phyloP scores from a whole-genome alignment of 2,113 vertebrate species.

The Pollimyrus isidori region DNA sequence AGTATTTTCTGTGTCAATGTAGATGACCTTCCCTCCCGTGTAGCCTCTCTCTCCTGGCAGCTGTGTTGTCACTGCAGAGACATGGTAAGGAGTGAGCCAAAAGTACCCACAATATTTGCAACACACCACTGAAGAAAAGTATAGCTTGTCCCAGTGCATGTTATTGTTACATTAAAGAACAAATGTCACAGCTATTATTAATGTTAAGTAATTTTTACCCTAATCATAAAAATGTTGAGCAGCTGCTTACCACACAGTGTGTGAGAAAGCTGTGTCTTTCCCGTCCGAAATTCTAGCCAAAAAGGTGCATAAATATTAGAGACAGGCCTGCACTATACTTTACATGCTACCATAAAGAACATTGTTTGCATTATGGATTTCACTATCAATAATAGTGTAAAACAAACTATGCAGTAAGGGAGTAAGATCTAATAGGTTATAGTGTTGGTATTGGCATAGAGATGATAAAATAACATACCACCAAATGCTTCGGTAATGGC shows the following conservation, averaged over 20 bases:
- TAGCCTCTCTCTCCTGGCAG: slow-evolving; percentile 83
- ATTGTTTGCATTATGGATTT: neutral
- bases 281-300: slow-evolving; percentile 88
- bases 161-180: neutral
- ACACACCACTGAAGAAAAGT: neutral
- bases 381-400: neutral
- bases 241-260: slow-evolving; percentile 85
- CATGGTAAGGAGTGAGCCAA: neutral
- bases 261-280: slow-evolving; percentile 95
- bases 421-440: neutral
- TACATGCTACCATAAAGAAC: neutral
- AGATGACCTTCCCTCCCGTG: slow-evolving; percentile 90
- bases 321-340: neutral
- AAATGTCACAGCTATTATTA: neutral
- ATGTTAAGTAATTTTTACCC: neutral
- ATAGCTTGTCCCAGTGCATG: neutral
- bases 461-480: slow-evolving; percentile 54
- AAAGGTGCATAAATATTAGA: slow-evolving; percentile 4
- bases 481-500: slow-evolving; percentile 97
- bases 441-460: neutral
- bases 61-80: slow-evolving; percentile 80
- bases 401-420: neutral
- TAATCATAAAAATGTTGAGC: neutral
- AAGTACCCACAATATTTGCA: neutral
- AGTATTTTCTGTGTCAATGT: slow-evolving; percentile 96